Percentiles rank a stretch among this genome's conserved stretches.
Evolutionary conservation across 1,140 invertebrate species (phyloP).

Genomic region (Hydropsyche tenuis): DNA sequence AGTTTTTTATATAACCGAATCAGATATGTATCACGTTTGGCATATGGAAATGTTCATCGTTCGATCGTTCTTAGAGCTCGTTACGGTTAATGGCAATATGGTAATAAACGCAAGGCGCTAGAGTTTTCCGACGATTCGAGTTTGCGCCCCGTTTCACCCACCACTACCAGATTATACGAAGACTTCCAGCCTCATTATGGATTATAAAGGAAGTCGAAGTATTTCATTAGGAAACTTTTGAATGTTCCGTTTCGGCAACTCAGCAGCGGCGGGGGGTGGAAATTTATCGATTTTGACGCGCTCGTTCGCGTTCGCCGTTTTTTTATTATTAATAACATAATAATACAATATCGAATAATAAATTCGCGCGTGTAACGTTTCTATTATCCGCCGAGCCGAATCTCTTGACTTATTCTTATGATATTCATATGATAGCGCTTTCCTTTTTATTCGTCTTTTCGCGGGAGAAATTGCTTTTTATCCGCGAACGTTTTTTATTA

Average conservation of each 20-base stretch:
- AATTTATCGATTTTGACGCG: slow-evolving; percentile 26
- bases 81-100: neutral
- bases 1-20: too few relatives aligned
- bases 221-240: slow-evolving; percentile 36
- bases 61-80: too few relatives aligned
- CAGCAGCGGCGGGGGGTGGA: slow-evolving; percentile 1
- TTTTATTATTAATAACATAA: too few relatives aligned
- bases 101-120: neutral
- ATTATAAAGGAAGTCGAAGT: slow-evolving; percentile 38
- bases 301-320: too few relatives aligned
- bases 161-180: slow-evolving; percentile 33
- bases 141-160: slow-evolving; percentile 1
- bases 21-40: too few relatives aligned
- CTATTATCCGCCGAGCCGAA: neutral
- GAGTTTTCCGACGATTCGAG: slow-evolving; percentile 1
- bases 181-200: slow-evolving; percentile 35
- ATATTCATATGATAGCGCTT: neutral
- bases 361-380: neutral
- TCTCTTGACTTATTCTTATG: slow-evolving; percentile 9
- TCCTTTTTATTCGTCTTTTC: neutral
- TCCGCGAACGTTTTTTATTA: slow-evolving; percentile 2
- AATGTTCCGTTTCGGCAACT: slow-evolving; percentile 17
- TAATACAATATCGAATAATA: too few relatives aligned
- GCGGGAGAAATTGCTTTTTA: neutral
- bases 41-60: too few relatives aligned